A percentile compares a stretch with the other conserved stretches of the same genome.
phyloP scores from a whole-genome alignment of 2,113 vertebrate genomes.

The Colius striatus region DNA sequence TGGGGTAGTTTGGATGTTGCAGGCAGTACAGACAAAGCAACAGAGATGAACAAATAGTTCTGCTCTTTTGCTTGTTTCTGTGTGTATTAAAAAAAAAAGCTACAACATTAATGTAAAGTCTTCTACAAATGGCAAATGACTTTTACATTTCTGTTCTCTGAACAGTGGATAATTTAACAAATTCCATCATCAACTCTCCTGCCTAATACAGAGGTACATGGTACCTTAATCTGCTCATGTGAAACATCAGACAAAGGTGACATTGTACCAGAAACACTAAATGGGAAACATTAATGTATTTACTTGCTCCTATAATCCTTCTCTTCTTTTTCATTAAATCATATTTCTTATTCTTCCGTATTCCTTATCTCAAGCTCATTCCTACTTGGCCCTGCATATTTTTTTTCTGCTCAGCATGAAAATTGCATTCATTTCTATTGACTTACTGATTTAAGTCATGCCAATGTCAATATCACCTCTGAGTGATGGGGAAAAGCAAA shows the following conservation, averaged over 20 bases:
- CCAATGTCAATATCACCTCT: neutral
- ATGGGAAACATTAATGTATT: neutral
- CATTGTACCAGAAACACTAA: neutral
- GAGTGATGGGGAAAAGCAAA: neutral
- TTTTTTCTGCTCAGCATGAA: neutral
- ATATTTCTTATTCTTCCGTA: neutral
- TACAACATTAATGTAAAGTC: neutral
- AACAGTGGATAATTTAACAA: neutral
- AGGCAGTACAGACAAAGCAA: neutral
- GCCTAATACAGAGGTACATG: neutral
- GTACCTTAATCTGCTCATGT: neutral
- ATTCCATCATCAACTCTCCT: neutral
- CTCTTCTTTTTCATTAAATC: neutral
- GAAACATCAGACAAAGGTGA: neutral
- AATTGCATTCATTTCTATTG: neutral
- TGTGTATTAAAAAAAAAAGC: neutral
- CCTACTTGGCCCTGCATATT: neutral
- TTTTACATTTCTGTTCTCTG: neutral
- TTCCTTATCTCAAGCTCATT: neutral
- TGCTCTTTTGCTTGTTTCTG: neutral
- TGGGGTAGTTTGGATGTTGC: rapidly evolving
- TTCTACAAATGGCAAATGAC: neutral
- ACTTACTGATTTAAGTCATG: neutral
- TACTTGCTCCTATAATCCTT: neutral
- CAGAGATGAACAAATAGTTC: neutral